Base-by-base conservation (phyloP, 2,888 invertebrate genomes). In the Acanthosepion lycidas region DNA sequence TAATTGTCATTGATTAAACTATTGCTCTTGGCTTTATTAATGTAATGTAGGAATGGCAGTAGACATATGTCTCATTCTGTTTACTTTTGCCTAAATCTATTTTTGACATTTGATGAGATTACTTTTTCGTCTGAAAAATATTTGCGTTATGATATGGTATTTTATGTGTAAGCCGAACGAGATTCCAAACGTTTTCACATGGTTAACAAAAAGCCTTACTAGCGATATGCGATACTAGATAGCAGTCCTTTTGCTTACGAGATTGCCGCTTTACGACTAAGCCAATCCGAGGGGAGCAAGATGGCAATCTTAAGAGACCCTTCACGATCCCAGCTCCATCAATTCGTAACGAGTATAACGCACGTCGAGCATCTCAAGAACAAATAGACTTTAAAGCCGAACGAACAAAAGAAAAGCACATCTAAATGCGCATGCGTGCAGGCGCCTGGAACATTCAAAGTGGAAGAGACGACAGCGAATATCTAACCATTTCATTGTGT, bases 321-420 rank as follows among this genome's bases (percentile, higher is more conserved):
- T 78, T 78, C 78, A 78, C 78, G 78, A 78, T 78, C 78, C n/a
- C 78, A 78, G 33, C 78, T 33, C 78, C 78, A 78, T 78, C 78
- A 78, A 78, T 78, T 78, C 78, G 78, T 78, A 78, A 78, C 78
- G 78, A 78, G 78, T 78, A 78, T 78, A 78, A 78, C 78, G n/a
- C 78, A 78, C 78, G 78, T 78, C n/a, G 78, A 78, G 78, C 78
- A 33, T 78, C 78, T 78, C 78, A 33, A 33, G 78, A 78, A 78
- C n/a, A 78, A 78, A 78, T 78, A 78, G 78, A 78, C n/a, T 78
- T 78, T 78, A 78, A 78, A 78, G 78, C n/a, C 78, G n/a, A 78
- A 33, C 78, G 15, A n/a, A 78, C 78, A 78, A 33, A 78, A 78
- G 78, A 33, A 78, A 78, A 78, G 78, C 78, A 78, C 33, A n/a